Conservation (phyloP, 2,797 vertebrate species). For the Phylloscopus collybita region DNA sequence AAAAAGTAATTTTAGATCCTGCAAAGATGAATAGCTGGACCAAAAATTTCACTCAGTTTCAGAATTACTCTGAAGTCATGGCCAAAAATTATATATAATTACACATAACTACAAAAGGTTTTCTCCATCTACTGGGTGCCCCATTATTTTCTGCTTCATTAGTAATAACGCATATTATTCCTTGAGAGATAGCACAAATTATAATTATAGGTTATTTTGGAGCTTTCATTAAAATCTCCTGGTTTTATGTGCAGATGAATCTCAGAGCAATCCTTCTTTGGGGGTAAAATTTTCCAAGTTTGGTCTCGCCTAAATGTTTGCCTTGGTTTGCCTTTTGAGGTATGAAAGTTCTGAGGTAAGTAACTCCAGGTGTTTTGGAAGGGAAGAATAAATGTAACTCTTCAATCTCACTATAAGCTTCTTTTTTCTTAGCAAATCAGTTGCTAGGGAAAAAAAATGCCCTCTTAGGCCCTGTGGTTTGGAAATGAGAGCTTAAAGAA, state of each 20-base stretch:
- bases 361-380: slow-evolving; percentile 37
- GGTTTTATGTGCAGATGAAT: neutral
- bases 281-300: slow-evolving; percentile 32
- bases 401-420: neutral
- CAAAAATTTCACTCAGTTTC: slow-evolving; percentile 22
- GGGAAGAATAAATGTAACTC: neutral
- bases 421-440: neutral
- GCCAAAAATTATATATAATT: slow-evolving; percentile 52
- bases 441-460: neutral
- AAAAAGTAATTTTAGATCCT: slow-evolving; percentile 14
- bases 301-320: neutral
- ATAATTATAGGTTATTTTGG: slow-evolving; percentile 41
- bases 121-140: neutral
- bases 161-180: neutral
- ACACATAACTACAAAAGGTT: slow-evolving; percentile 15
- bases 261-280: slow-evolving; percentile 21
- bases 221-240: neutral
- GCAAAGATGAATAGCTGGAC: neutral
- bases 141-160: slow-evolving; percentile 27
- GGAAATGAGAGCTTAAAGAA: neutral
- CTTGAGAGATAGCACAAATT: slow-evolving; percentile 1
- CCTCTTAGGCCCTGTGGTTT: neutral
- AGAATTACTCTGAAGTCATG: slow-evolving; percentile 39
- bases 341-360: slow-evolving; percentile 7
- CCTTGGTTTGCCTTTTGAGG: slow-evolving; percentile 18